These are phyloP conservation scores for Erebia epiphron DNA, from an alignment of 2,888 invertebrate genomes.

Conservation along the genomic window DNA sequence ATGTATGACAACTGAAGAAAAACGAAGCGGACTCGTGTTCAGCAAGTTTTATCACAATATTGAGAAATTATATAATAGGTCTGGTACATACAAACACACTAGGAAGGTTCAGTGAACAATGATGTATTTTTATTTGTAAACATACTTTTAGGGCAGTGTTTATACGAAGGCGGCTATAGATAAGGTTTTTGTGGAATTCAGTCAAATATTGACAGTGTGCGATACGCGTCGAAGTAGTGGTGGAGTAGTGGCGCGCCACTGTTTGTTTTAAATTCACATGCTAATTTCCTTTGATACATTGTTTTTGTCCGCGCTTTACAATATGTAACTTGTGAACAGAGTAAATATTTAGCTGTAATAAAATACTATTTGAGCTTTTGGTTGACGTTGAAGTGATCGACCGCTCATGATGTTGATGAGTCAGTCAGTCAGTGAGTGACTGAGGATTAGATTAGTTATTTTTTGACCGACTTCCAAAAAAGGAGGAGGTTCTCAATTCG, in stretches of 20 bases:
- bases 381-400: too few species aligned
- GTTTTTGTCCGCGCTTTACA: not conserved
- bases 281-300: constrained; percentile 10
- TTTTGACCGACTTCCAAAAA: too few species aligned
- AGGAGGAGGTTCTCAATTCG: too few species aligned
- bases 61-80: too few species aligned
- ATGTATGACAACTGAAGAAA: too few species aligned
- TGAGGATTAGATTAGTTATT: too few species aligned
- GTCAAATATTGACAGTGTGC: constrained; percentile 10
- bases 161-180: not conserved
- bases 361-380: not conserved
- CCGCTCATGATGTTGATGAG: not conserved
- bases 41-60: too few species aligned
- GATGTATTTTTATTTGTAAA: too few species aligned
- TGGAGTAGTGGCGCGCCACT: not conserved
- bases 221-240: not conserved
- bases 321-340: not conserved
- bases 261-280: constrained; percentile 18
- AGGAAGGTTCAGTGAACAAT: too few species aligned
- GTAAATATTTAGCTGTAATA: not conserved
- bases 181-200: not conserved
- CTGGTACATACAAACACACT: too few species aligned
- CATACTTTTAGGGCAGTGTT: not conserved
- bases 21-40: too few species aligned
- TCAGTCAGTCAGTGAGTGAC: too few species aligned